phyloP scores from a whole-genome alignment of 2,113 vertebrate species.

The Oryzias javanicus region DNA sequence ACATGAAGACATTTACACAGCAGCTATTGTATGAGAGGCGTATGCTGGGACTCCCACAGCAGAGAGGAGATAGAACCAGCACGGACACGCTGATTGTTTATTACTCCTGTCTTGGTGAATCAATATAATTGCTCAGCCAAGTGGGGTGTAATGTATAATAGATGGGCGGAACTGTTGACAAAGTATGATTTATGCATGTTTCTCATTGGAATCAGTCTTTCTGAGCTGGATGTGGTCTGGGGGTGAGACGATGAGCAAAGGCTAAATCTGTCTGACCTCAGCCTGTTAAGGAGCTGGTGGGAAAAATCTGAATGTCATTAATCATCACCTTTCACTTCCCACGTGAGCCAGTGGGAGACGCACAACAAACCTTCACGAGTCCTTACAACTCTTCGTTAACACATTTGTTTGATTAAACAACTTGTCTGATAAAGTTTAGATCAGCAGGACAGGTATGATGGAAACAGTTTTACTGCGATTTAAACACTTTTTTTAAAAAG shows the following conservation, averaged over 20 bases:
- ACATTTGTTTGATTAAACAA: neutral
- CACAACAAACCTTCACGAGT: neutral
- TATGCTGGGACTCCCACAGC: constrained; percentile 3
- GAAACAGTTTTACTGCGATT: too few relatives aligned
- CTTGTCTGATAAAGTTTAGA: neutral
- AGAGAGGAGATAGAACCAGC: constrained; percentile 14
- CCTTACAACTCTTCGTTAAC: constrained; percentile 1
- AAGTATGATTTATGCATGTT: constrained; percentile 76
- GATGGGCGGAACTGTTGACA: constrained; percentile 59
- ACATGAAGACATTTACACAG: neutral
- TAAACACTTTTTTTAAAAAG: too few relatives aligned
- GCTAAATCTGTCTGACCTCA: constrained; percentile 72
- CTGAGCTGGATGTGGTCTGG: constrained; percentile 38
- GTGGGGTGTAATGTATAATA: constrained; percentile 49
- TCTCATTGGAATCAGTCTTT: constrained; percentile 57
- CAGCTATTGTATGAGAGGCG: constrained; percentile 16
- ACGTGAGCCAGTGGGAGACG: constrained; percentile 12
- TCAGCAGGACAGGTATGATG: neutral
- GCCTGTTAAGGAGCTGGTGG: constrained; percentile 45
- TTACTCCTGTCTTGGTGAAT: constrained; percentile 39
- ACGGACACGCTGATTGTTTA: constrained; percentile 29
- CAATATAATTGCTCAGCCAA: constrained; percentile 37
- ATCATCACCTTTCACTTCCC: constrained; percentile 54
- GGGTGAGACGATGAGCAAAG: constrained; percentile 48
- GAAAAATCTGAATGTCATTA: constrained; percentile 69